Conservation (phyloP, 1,140 invertebrate genomes). For the Ceratina australensis region DNA sequence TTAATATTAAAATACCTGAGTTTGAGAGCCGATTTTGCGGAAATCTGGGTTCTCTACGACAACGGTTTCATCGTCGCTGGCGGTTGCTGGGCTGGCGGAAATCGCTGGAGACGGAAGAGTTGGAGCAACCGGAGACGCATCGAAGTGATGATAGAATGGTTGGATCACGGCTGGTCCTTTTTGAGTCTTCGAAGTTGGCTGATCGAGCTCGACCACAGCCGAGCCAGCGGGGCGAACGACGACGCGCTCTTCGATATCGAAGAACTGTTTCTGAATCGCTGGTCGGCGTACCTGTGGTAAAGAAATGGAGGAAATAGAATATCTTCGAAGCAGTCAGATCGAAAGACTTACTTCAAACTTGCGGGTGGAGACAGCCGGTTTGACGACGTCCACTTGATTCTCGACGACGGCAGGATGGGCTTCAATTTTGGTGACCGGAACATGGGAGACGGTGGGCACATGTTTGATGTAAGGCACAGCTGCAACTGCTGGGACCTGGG, state of each 20-base stretch:
- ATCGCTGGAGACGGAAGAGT: slow-evolving; percentile 33
- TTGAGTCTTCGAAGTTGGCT: slow-evolving; percentile 82
- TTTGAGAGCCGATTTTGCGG: slow-evolving; percentile 30
- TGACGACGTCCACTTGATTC: slow-evolving; percentile 80
- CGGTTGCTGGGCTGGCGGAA: slow-evolving; percentile 49
- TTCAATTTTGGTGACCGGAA: slow-evolving; percentile 79
- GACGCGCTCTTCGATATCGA: slow-evolving; percentile 83
- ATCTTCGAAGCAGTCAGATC: background rate
- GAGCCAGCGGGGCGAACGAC: slow-evolving; percentile 83
- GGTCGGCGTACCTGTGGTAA: slow-evolving; percentile 80
- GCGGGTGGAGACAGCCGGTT: slow-evolving; percentile 79
- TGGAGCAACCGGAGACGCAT: slow-evolving; percentile 38
- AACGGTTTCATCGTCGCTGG: slow-evolving; percentile 69
- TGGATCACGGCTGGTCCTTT: slow-evolving; percentile 79
- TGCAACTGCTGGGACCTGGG: slow-evolving; percentile 71
- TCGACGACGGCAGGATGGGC: slow-evolving; percentile 79
- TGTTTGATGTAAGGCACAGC: slow-evolving; percentile 79
- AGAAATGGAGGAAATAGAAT: too few species aligned
- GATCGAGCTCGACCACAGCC: slow-evolving; percentile 82
- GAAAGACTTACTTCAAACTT: slow-evolving; percentile 73
- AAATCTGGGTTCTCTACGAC: slow-evolving; percentile 75
- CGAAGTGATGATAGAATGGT: slow-evolving; percentile 58
- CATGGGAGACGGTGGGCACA: slow-evolving; percentile 78
- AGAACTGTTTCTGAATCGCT: slow-evolving; percentile 84
- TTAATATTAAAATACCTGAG: background rate